Evolutionary conservation across 2,113 vertebrate species (phyloP).

Genomic region (human (Homo sapiens)): GRCh38 chr3:200001-200500

Average conservation of each 20-base stretch:
- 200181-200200: neutral
- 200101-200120: slow-evolving; percentile 45
- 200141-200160: slow-evolving; percentile 40
- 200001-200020: neutral
- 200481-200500: slow-evolving; percentile 61
- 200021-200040: neutral
- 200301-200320: neutral
- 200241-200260: neutral
- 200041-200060: neutral
- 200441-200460: slow-evolving; percentile 27
- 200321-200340: neutral
- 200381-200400: neutral
- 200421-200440: slow-evolving; percentile 32
- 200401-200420: neutral
- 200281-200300: slow-evolving; percentile 23
- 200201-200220: slow-evolving; percentile 28
- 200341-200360: slow-evolving; percentile 24
- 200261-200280: neutral
- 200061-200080: slow-evolving; percentile 31
- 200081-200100: slow-evolving; percentile 36
- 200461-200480: slow-evolving; percentile 5
- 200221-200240: slow-evolving; percentile 27
- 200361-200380: slow-evolving; percentile 15
- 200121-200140: slow-evolving; percentile 46
- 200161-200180: neutral